Conservation (phyloP, 1,140 invertebrate genomes). For the Myzus persicae region DNA sequence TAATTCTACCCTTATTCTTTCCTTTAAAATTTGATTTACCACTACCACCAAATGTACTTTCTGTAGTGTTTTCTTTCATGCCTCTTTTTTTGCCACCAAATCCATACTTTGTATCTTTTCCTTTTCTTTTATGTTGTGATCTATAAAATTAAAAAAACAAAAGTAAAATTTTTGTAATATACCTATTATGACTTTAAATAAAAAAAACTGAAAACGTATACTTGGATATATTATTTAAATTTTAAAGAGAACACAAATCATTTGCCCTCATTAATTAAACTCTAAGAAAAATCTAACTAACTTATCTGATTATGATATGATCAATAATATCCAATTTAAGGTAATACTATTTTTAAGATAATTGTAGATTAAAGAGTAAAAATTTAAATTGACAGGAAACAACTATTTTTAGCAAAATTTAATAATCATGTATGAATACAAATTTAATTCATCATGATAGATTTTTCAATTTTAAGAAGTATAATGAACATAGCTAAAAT, state of each 20-base stretch:
- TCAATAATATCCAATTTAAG: no score
- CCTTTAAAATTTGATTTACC: conserved; percentile 30
- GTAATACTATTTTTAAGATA: neutral
- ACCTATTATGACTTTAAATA: no score
- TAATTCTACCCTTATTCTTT: conserved; percentile 36
- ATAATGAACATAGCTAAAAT: no score
- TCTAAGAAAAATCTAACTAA: no score
- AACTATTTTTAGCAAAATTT: no score
- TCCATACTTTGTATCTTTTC: conserved; percentile 89
- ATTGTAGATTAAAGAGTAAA: neutral
- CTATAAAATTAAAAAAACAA: conserved; percentile 58
- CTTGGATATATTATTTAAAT: neutral
- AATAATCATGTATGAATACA: no score
- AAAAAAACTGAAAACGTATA: no score
- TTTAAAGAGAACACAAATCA: neutral
- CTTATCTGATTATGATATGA: no score
- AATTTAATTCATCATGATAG: no score
- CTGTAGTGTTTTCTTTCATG: conserved; percentile 83
- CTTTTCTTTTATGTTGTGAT: conserved; percentile 70
- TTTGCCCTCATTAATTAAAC: no score
- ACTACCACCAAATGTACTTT: conserved; percentile 51
- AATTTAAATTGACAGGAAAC: neutral
- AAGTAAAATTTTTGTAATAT: no score
- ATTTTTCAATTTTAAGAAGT: no score
- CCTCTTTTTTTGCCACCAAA: conserved; percentile 96